Evolutionary conservation across 2,888 invertebrate species (phyloP), one percentile per base, ranked within the genome.

Genomic region (Augochlorella aurata): DNA sequence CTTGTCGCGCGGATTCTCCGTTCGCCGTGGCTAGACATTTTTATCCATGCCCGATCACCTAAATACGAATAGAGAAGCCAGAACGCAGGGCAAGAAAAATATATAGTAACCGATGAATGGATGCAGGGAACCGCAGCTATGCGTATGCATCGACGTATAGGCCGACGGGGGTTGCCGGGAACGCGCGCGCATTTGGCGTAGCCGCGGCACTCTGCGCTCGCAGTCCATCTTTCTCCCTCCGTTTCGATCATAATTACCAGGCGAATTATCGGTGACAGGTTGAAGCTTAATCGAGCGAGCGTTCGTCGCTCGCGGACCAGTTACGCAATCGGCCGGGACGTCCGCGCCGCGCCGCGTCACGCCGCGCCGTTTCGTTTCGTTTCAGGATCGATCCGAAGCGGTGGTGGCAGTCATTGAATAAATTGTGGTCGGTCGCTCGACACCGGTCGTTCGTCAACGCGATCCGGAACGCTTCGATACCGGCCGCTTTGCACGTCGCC

Each of bases 391-490:
- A 85, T 84, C 69, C 71, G 21, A 18, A 69, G 47, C 58, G n/a
- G 47, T 69, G 70, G 68, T 80, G 67, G 68, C 73, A 63, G 81
- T 87, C 69, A 83, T 85, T 87, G 83, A 87, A 87, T 87, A 83
- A 87, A 87, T 79, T 76, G 81, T 83, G 83, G 78, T 76, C 75
- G 81, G 81, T 14, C 61, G 47, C 63, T 61, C 72, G 79, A 80
- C 75, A 68, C 65, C 44, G 87, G 63, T 73, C 87, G 83, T 87
- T 83, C 82, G 83, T 85, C 87, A 85, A 77, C 70, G 75, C 74
- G 73, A 79, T 67, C 38, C 73, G 69, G 70, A 77, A 74, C 75
- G 72, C 45, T 67, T 18, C 79, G 79, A 87, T 78, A 74, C 47
- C 47, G 16, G 63, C 67, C 72, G 84, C 74, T 85, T 81, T 67